Evolutionary conservation across 2,888 invertebrate genomes (phyloP).

Genomic region (Tortricodes alternella): DNA sequence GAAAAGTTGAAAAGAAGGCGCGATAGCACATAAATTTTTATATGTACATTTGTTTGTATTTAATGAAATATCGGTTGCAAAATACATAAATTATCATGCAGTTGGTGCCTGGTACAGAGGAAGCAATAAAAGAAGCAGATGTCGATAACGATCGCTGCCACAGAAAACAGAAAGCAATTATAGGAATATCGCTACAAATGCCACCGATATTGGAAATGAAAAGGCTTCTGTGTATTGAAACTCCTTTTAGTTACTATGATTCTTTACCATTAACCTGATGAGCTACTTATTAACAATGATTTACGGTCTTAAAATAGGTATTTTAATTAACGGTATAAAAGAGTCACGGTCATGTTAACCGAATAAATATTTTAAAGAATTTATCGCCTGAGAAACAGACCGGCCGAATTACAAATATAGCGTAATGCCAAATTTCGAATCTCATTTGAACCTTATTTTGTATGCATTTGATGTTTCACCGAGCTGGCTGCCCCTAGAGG

Average conservation of each 20-base stretch:
- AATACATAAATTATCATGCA: not conserved
- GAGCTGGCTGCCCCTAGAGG: not conserved
- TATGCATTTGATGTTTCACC: constrained; percentile 17
- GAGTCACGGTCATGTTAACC: too few relatives aligned
- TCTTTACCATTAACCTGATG: not conserved
- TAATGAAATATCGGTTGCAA: not conserved
- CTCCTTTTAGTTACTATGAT: not conserved
- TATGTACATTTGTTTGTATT: not conserved
- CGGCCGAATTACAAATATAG: not conserved
- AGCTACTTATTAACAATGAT: too few relatives aligned
- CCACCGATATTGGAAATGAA: not conserved
- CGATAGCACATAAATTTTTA: too few relatives aligned
- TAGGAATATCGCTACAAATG: constrained; percentile 12
- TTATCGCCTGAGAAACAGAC: not conserved
- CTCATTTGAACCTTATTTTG: constrained; percentile 18
- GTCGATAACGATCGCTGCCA: constrained; percentile 13
- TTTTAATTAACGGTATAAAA: too few relatives aligned
- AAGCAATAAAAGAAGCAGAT: constrained; percentile 4
- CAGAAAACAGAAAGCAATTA: constrained; percentile 12
- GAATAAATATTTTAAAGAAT: too few relatives aligned
- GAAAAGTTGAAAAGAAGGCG: too few relatives aligned
- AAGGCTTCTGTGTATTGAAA: not conserved
- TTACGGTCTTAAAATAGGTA: too few relatives aligned
- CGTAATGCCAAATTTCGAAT: constrained; percentile 7
- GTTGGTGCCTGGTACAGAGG: not conserved